Evolutionary conservation across 2,888 invertebrate species (phyloP).

Genomic region (Nephrotoma appendiculata): DNA sequence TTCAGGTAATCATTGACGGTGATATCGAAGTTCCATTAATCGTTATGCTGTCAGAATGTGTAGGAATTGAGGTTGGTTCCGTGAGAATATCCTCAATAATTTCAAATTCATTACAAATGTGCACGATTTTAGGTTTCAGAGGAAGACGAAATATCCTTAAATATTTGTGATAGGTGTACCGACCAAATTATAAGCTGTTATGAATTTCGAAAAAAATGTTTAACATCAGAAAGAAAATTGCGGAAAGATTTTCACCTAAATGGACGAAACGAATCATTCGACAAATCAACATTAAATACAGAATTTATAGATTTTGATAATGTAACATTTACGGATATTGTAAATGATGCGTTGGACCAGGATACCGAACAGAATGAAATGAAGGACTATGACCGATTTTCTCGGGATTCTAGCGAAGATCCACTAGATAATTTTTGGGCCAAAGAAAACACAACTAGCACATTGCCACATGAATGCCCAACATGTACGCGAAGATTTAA

Average conservation of each 20-base stretch:
- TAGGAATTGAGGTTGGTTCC: neutral
- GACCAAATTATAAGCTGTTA: neutral
- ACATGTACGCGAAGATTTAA: neutral
- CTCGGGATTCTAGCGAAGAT: neutral
- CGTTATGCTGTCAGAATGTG: neutral
- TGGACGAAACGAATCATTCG: neutral
- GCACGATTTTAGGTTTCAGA: neutral
- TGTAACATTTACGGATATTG: neutral
- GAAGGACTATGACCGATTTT: neutral
- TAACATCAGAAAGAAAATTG: neutral
- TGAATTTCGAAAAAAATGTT: neutral
- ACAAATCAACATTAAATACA: neutral
- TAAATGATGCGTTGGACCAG: neutral
- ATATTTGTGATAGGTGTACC: neutral
- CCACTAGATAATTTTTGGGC: neutral
- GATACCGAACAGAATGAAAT: neutral
- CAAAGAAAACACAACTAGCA: neutral
- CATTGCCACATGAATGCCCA: neutral
- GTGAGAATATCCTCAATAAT: no score
- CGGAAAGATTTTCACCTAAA: neutral
- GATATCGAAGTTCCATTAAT: neutral
- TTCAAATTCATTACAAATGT: neutral
- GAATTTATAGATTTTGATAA: neutral
- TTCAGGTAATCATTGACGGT: neutral
- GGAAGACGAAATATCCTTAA: neutral